A percentile compares a stretch with the other conserved stretches of the same genome.
These are phyloP conservation scores for Seriola aureovittata DNA, from an alignment of 2,113 vertebrate genomes.

Conservation along the genomic window DNA sequence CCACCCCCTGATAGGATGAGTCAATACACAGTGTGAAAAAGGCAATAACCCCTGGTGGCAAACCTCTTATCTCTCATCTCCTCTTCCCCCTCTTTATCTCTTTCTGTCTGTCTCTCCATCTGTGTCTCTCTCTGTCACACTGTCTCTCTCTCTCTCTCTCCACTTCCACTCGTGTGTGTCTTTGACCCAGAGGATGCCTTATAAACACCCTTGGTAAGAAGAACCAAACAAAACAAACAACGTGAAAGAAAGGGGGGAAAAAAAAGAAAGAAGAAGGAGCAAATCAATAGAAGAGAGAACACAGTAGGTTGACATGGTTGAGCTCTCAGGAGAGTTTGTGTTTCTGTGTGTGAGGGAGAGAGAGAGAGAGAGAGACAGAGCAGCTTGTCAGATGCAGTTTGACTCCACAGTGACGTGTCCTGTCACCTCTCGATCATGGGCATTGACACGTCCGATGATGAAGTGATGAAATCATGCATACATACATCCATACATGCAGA, in stretches of 20 bases:
- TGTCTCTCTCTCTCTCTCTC: conserved; percentile 2
- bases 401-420: conserved; percentile 4
- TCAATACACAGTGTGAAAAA: conserved; percentile 77
- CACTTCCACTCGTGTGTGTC: conserved; percentile 27
- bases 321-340: conserved; percentile 8
- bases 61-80: conserved; percentile 65
- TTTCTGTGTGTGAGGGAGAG: conserved; percentile 7
- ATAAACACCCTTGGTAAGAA: conserved; percentile 25
- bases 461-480: conserved; percentile 2
- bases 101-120: conserved; percentile 27
- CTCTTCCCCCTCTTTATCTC: conserved; percentile 26
- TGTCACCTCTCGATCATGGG: conserved; percentile 31
- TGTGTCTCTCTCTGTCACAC: not conserved
- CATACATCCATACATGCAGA: not conserved
- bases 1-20: conserved; percentile 43
- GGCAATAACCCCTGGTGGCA: conserved; percentile 73
- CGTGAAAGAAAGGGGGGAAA: not conserved
- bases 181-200: conserved; percentile 39
- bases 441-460: not conserved
- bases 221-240: conserved; percentile 43
- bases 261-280: not conserved
- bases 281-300: conserved; percentile 52
- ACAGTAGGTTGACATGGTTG: conserved; percentile 30
- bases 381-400: conserved; percentile 24
- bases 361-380: not conserved